These are phyloP conservation scores for Strix occidentalis DNA, from an alignment of 2,797 vertebrate genomes.

Conservation along the genomic window DNA sequence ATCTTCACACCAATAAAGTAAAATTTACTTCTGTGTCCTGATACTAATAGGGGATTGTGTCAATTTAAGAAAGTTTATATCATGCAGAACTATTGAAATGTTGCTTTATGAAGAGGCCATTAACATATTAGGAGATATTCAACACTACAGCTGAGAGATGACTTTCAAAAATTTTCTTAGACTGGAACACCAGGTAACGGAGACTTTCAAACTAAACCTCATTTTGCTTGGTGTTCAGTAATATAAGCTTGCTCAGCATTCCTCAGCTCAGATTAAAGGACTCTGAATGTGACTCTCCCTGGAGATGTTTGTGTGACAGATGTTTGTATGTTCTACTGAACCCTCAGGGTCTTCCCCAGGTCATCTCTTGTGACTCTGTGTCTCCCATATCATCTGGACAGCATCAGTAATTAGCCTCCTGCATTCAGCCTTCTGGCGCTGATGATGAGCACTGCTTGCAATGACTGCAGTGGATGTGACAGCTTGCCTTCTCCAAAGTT, in stretches of 20 bases:
- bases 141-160: neutral
- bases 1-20: neutral
- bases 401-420: neutral
- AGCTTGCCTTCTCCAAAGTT: neutral
- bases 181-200: neutral
- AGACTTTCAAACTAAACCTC: neutral
- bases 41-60: neutral
- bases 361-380: neutral
- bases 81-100: neutral
- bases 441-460: neutral
- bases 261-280: neutral
- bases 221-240: neutral
- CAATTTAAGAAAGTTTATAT: neutral
- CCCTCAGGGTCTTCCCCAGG: neutral
- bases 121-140: neutral
- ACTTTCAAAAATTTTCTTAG: neutral
- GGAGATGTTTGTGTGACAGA: neutral
- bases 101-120: neutral
- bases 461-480: neutral
- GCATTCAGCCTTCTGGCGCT: neutral
- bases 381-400: neutral
- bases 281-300: neutral
- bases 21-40: neutral
- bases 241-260: neutral
- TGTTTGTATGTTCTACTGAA: neutral